Evolutionary conservation across 1,140 invertebrate genomes (phyloP).

Genomic region (Meloidogyne exigua): DNA sequence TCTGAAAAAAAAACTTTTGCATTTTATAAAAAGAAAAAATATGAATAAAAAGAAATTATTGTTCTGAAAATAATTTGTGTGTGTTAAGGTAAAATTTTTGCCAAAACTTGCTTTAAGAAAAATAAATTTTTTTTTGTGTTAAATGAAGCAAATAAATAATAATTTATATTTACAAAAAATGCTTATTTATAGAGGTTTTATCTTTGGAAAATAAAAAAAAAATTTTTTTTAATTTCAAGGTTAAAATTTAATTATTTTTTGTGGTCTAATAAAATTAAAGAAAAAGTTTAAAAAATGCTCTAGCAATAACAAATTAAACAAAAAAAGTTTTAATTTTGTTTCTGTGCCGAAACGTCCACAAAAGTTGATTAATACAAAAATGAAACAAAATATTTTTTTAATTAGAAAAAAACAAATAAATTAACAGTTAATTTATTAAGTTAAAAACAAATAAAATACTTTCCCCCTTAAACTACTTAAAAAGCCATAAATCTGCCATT

Average conservation of each 20-base stretch:
- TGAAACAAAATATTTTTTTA: no score
- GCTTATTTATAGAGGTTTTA: background rate
- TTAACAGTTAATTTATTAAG: background rate
- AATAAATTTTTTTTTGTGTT: background rate
- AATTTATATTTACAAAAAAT: background rate
- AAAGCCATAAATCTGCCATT: constrained; percentile 4
- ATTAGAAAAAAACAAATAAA: background rate
- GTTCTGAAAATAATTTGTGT: background rate
- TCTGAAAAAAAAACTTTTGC: background rate
- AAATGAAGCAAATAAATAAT: background rate
- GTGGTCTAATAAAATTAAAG: no score
- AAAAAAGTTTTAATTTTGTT: background rate
- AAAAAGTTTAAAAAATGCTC: no score
- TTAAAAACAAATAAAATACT: background rate
- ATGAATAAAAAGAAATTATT: background rate
- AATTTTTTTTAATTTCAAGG: no score
- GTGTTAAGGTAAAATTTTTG: background rate
- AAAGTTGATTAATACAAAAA: no score
- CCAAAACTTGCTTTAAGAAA: background rate
- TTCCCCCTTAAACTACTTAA: background rate
- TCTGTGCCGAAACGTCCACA: no score
- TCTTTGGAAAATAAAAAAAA: background rate
- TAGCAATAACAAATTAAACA: no score
- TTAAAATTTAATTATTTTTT: no score
- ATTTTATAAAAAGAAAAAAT: background rate